Percentiles rank a stretch among this genome's conserved stretches.
phyloP scores from a whole-genome alignment of 1,140 invertebrate genomes.

The Babylonia areolata region DNA sequence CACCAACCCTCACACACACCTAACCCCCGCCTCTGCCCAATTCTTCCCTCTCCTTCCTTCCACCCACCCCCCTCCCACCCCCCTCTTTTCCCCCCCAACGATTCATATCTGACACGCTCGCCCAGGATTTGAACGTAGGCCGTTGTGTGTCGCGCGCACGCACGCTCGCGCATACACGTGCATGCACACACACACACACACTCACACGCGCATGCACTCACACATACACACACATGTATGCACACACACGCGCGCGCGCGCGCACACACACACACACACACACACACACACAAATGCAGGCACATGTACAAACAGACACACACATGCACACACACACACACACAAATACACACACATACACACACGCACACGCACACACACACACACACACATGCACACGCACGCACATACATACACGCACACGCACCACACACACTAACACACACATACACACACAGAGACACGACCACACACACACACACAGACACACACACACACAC shows the following conservation, averaged over 20 bases:
- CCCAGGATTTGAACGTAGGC: no score
- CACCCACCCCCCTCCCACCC: background rate
- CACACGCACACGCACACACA: background rate
- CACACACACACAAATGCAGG: background rate
- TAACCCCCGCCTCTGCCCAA: no score
- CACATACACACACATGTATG: background rate
- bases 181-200: constrained; percentile 1
- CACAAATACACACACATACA: background rate
- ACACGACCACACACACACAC: no score
- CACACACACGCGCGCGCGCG: background rate
- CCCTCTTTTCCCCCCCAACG: no score
- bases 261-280: background rate
- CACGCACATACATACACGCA: background rate
- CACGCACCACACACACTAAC: no score
- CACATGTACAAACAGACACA: background rate
- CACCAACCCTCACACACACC: no score
- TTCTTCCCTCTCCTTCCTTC: background rate
- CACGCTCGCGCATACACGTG: no score
- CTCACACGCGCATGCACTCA: background rate
- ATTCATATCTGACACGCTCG: no score
- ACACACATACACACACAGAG: no score
- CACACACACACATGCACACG: constrained; percentile 18
- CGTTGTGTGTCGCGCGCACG: no score
- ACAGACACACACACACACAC: no score
- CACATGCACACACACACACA: background rate